Evolutionary conservation across 1,140 invertebrate species (phyloP).

Genomic region (Macrotrachela quadricornifera): DNA sequence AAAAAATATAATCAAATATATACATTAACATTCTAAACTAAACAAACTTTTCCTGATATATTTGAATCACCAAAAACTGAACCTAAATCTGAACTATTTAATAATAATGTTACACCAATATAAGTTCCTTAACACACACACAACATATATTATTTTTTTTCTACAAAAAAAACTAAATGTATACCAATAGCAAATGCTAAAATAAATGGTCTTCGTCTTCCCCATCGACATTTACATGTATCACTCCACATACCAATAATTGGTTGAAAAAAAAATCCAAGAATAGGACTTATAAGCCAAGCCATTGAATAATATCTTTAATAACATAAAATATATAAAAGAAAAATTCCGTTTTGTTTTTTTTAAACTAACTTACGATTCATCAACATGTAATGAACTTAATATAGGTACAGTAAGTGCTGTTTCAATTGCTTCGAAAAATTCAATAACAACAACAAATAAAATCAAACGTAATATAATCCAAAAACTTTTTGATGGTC

Average conservation of each 20-base stretch:
- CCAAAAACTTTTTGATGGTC: too few relatives aligned
- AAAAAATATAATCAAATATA: not conserved
- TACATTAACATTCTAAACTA: not conserved
- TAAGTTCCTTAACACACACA: too few relatives aligned
- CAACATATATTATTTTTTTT: too few relatives aligned
- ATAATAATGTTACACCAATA: not conserved
- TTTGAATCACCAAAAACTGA: not conserved
- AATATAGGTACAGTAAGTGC: conserved; percentile 4
- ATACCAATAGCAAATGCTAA: conserved; percentile 11
- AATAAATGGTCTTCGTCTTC: conserved; percentile 34
- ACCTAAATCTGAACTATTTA: conserved; percentile 1
- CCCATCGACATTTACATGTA: conserved; percentile 17
- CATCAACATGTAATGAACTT: not conserved
- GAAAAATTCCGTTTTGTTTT: not conserved
- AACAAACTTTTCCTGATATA: not conserved
- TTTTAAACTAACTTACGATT: not conserved
- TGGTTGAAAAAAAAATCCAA: conserved; percentile 32
- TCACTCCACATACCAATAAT: conserved; percentile 31
- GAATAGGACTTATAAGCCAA: conserved; percentile 22
- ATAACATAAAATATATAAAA: not conserved
- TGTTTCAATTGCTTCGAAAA: too few relatives aligned
- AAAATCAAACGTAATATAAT: too few relatives aligned
- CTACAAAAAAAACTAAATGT: too few relatives aligned
- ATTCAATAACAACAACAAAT: too few relatives aligned
- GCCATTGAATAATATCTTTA: conserved; percentile 3